Conservation (phyloP, 2,797 vertebrate genomes). For the Bradypodion pumilum region DNA sequence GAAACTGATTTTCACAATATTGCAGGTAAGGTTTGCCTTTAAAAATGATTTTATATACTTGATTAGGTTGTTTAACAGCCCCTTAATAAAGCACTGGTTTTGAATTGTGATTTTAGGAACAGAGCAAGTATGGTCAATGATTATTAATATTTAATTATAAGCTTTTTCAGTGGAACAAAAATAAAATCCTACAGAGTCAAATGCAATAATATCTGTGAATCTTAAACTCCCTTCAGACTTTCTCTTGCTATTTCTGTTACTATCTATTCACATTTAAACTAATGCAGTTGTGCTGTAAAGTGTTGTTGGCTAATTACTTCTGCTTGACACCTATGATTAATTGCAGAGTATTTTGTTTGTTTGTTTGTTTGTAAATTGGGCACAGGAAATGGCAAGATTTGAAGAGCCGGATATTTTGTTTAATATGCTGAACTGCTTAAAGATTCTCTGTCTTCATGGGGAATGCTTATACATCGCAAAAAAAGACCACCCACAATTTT, state of each 20-base stretch:
- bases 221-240: neutral
- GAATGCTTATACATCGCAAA: constrained; percentile 92
- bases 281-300: neutral
- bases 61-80: constrained; percentile 18
- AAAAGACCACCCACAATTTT: constrained; percentile 93
- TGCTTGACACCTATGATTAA: constrained; percentile 7
- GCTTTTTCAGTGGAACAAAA: neutral
- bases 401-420: constrained; percentile 99
- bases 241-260: neutral
- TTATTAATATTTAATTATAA: neutral
- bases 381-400: constrained; percentile 96
- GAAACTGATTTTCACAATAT: constrained; percentile 96
- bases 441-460: constrained; percentile 94
- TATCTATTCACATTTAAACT: neutral
- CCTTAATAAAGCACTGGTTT: neutral
- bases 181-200: neutral
- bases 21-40: constrained; percentile 83
- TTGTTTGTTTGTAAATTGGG: constrained; percentile 35
- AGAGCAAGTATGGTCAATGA: constrained; percentile 42
- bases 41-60: constrained; percentile 30
- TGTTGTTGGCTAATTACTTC: neutral
- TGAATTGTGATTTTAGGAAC: neutral
- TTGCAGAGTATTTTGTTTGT: constrained; percentile 29
- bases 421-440: constrained; percentile 98
- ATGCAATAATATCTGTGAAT: neutral